phyloP scores from a whole-genome alignment of 2,113 vertebrate species.

The Osmerus eperlanus region DNA sequence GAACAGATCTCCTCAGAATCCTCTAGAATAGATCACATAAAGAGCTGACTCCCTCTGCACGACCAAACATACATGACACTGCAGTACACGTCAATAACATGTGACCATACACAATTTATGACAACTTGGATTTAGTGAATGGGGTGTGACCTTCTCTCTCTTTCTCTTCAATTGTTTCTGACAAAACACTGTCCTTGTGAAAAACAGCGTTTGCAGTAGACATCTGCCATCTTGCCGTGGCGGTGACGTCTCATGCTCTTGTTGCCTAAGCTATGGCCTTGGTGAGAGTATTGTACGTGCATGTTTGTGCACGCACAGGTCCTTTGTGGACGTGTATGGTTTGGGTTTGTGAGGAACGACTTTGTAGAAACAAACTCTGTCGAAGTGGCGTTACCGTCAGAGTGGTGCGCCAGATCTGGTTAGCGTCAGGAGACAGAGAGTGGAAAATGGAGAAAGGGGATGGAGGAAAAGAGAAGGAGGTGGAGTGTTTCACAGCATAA shows the following conservation, averaged over 20 bases:
- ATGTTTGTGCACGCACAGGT: constrained; percentile 1
- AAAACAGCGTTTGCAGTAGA: constrained; percentile 40
- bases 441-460: constrained; percentile 11
- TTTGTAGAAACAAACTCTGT: constrained; percentile 35
- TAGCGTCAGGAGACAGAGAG: constrained; percentile 9
- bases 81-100: background rate
- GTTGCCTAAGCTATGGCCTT: constrained; percentile 38
- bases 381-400: background rate
- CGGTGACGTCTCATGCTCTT: constrained; percentile 37
- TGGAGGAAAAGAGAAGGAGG: constrained; percentile 13
- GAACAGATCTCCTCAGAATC: no score
- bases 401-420: constrained; percentile 37
- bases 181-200: constrained; percentile 53
- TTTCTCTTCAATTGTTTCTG: constrained; percentile 7
- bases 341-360: constrained; percentile 39
- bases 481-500: background rate
- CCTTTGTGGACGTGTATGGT: constrained; percentile 24
- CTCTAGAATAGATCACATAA: no score
- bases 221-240: constrained; percentile 18
- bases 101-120: background rate
- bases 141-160: constrained; percentile 11
- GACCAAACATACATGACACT: no score
- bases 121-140: constrained; percentile 24
- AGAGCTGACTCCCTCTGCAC: no score
- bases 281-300: constrained; percentile 5